A percentile compares a stretch with the other conserved stretches of the same genome.
These are phyloP conservation scores for Neotragus moschatus DNA, from an alignment of 2,113 vertebrate species.

Conservation along the genomic window DNA sequence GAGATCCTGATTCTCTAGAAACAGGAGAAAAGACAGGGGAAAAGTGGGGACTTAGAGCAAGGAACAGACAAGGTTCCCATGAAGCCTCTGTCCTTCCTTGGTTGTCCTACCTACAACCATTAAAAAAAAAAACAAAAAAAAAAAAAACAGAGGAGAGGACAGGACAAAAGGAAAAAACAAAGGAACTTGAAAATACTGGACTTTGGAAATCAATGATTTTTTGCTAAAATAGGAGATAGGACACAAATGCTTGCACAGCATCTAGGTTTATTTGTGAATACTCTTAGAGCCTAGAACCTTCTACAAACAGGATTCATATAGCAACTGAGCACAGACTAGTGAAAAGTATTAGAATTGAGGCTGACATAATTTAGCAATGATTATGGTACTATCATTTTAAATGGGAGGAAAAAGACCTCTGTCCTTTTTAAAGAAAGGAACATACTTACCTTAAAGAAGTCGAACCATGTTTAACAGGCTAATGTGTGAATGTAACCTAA, in stretches of 20 bases:
- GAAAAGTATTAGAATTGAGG: slow-evolving; percentile 65
- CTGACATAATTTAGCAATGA: slow-evolving; percentile 74
- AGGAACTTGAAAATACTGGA: not conserved
- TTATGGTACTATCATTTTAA: slow-evolving; percentile 70
- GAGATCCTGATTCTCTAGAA: slow-evolving; percentile 65
- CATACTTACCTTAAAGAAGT: slow-evolving; percentile 73
- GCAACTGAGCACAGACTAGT: slow-evolving; percentile 50
- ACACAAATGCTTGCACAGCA: slow-evolving; percentile 48
- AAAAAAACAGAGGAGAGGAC: fast-evolving
- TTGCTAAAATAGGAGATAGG: slow-evolving; percentile 65
- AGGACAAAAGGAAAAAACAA: not conserved
- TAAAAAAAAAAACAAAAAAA: slow-evolving; percentile 61
- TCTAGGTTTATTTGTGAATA: slow-evolving; percentile 15
- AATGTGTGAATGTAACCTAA: slow-evolving; percentile 74
- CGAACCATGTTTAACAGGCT: slow-evolving; percentile 70
- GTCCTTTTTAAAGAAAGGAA: slow-evolving; percentile 73
- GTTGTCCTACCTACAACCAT: slow-evolving; percentile 41
- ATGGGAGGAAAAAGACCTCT: slow-evolving; percentile 61
- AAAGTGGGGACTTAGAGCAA: slow-evolving; percentile 42
- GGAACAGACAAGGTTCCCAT: slow-evolving; percentile 65
- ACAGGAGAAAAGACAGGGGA: slow-evolving; percentile 46
- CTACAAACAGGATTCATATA: not conserved
- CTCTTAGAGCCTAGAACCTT: slow-evolving; percentile 47
- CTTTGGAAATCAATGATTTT: slow-evolving; percentile 62
- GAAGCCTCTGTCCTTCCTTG: slow-evolving; percentile 59